Conservation (phyloP, 2,797 vertebrate species). For the Scomberomorus guttatus region DNA sequence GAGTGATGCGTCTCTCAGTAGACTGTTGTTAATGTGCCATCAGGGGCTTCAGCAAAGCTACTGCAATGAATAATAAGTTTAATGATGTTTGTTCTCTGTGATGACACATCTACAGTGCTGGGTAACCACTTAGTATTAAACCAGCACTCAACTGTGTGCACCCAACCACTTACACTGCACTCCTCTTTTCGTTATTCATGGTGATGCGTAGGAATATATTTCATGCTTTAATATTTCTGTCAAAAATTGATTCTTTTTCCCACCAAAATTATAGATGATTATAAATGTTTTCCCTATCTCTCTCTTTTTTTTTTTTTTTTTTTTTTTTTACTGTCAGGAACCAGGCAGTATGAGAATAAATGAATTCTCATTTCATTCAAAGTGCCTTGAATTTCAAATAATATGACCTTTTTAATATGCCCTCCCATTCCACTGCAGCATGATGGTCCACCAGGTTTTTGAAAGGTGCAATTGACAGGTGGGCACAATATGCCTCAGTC, state of each 20-base stretch:
- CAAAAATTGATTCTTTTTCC: conserved; percentile 65
- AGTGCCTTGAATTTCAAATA: conserved; percentile 74
- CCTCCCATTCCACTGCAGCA: conserved; percentile 52
- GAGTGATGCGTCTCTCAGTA: conserved; percentile 78
- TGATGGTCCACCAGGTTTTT: conserved; percentile 66
- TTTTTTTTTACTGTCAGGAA: conserved; percentile 31
- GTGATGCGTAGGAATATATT: conserved; percentile 51
- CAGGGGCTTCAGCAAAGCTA: conserved; percentile 69
- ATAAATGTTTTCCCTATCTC: conserved; percentile 25
- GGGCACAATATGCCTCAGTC: conserved; percentile 52
- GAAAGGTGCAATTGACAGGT: conserved; percentile 75
- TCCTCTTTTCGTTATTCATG: conserved; percentile 60
- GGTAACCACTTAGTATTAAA: conserved; percentile 71
- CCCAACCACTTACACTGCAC: conserved; percentile 48
- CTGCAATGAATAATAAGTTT: conserved; percentile 81
- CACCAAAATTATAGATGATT: conserved; percentile 66
- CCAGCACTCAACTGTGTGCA: conserved; percentile 49
- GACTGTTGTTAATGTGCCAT: conserved; percentile 83
- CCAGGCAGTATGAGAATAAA: conserved; percentile 51
- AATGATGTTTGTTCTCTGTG: conserved; percentile 83
- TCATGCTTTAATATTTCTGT: conserved; percentile 56
- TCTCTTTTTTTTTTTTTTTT: not conserved
- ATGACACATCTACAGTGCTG: conserved; percentile 72
- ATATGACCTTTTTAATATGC: conserved; percentile 82
- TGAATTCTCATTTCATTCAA: conserved; percentile 69